Base-by-base conservation (phyloP, 2,888 invertebrate genomes). In the Agrotis exclamationis region DNA sequence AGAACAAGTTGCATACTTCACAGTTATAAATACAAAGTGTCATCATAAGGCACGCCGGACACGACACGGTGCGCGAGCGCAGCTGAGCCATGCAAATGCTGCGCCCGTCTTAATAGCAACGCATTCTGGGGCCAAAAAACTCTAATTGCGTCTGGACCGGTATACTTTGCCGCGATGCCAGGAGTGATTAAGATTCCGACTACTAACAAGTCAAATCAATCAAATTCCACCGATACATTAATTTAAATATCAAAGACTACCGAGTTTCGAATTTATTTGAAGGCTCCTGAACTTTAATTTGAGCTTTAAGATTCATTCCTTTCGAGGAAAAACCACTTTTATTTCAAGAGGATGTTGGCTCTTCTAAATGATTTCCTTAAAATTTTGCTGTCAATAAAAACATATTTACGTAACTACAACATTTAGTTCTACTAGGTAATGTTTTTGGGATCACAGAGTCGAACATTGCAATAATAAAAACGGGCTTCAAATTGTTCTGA, bases 21-120 rank as follows among this genome's bases (percentile, higher is more conserved):
- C 85, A 86, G 87, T 86, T 87, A 86, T 81, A 82, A 87, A 78
- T 83, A 79, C 57, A n/a, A 44, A 64, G 81, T 84, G 85, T 85
- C 84, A 85, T 85, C 77, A 80, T 74, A 82, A 86, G 83, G 82
- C 79, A 85, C 83, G 81, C 73, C 82, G 74, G 56, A 68, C 82
- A 68, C 33, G 60, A 54, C 80, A 85, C 73, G 83, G 79, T 77
- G 74, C 83, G 80, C 66, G 22, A 57, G 53, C 80, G 58, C 68
- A 54, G 57, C 54, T 74, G 84, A 85, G 85, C 73, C 87, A 87
- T 88, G 89, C 87, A 88, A 90, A 90, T 90, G 85, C 83, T 87
- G 28, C 45, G 22, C 70, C 70, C 77, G 76, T 82, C 80, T 79
- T 86, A 88, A 89, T 88, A 88, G 85, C 84, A 80, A 62, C 63